These are phyloP conservation scores for Mayetiola destructor DNA, from an alignment of 2,888 invertebrate species.

Conservation along the genomic window DNA sequence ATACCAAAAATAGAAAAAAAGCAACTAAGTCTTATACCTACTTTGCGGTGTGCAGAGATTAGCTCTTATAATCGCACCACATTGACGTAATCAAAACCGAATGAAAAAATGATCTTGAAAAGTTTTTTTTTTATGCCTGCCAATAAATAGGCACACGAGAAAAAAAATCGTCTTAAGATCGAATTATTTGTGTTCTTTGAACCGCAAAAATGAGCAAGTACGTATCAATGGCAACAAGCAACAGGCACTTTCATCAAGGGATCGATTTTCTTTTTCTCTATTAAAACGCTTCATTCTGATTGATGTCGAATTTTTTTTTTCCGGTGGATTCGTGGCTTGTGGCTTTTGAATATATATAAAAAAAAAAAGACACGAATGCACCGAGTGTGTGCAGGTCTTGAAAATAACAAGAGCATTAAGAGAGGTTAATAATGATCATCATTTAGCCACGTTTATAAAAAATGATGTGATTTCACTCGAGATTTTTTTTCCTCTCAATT, in stretches of 20 bases:
- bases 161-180: not conserved
- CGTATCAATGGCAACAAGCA: not conserved
- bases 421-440: conserved; percentile 2
- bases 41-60: conserved; percentile 7
- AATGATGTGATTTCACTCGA: not conserved
- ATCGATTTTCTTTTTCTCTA: no score
- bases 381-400: no score
- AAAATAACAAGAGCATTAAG: conserved; percentile 4
- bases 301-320: conserved; percentile 3
- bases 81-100: not conserved
- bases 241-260: no score
- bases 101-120: not conserved
- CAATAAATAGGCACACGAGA: no score
- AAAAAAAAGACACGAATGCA: no score
- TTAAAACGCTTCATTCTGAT: no score
- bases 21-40: not conserved
- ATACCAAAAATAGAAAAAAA: not conserved
- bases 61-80: conserved; percentile 9
- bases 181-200: not conserved
- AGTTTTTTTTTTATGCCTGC: not conserved
- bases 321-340: not conserved
- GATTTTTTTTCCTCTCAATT: conserved; percentile 7
- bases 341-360: no score
- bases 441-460: not conserved
- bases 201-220: not conserved